A percentile compares a stretch with the other conserved stretches of the same genome.
Evolutionary conservation across 2,888 invertebrate species (phyloP).

Genomic region (Lymantria dispar): DNA sequence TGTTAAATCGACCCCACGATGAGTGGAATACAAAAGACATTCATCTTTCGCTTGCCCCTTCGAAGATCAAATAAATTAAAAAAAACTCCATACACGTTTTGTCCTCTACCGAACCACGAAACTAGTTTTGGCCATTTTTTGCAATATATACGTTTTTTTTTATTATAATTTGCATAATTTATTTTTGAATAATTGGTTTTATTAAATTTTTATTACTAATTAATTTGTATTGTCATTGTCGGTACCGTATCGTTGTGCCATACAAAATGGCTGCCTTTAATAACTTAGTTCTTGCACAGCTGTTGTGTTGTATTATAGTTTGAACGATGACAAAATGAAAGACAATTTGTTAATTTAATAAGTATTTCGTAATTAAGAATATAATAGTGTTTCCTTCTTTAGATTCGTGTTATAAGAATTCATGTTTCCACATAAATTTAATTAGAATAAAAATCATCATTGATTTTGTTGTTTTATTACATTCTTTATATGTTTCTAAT

Average conservation of each 20-base stretch:
- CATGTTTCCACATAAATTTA: constrained; percentile 81
- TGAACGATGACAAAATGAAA: constrained; percentile 68
- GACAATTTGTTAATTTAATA: constrained; percentile 78
- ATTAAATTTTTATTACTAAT: constrained; percentile 33
- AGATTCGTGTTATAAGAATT: constrained; percentile 81
- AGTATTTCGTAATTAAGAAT: constrained; percentile 79
- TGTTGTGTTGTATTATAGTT: constrained; percentile 40
- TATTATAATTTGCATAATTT: constrained; percentile 46
- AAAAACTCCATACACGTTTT: neutral
- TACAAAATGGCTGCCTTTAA: constrained; percentile 44
- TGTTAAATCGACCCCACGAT: too few relatives aligned
- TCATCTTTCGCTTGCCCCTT: too few relatives aligned
- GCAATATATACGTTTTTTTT: constrained; percentile 32
- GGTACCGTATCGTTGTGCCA: constrained; percentile 54
- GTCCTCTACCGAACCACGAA: constrained; percentile 35
- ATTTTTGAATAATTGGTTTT: constrained; percentile 24
- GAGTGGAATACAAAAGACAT: too few relatives aligned
- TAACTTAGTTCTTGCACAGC: constrained; percentile 27
- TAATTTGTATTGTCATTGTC: constrained; percentile 44
- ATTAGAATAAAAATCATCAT: constrained; percentile 81
- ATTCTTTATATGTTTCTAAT: too few relatives aligned
- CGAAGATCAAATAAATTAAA: too few relatives aligned
- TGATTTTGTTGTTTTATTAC: constrained; percentile 39
- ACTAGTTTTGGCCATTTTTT: constrained; percentile 51
- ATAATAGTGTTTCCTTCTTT: constrained; percentile 81